These are phyloP conservation scores for Pristionchus fissidentatus DNA, from an alignment of 2,888 invertebrate genomes.

Conservation along the genomic window DNA sequence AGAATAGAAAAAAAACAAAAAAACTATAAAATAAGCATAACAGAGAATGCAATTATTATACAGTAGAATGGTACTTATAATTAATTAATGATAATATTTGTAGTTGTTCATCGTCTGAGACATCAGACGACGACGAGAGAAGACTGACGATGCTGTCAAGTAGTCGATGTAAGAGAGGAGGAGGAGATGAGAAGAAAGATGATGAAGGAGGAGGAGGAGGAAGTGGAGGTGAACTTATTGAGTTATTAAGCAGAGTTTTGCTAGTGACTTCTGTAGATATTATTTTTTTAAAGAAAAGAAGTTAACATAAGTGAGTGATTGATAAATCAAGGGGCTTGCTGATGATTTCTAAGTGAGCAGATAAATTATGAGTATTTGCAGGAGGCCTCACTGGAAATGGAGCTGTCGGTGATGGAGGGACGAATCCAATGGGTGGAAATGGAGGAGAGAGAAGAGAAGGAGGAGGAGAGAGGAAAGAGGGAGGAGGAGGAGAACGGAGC, in stretches of 20 bases:
- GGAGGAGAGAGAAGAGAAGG: not conserved
- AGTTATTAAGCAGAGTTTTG: too few relatives aligned
- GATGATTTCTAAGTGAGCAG: not conserved
- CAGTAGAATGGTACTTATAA: not conserved
- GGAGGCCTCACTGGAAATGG: conserved; percentile 25
- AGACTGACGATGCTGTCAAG: conserved; percentile 62
- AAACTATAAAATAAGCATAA: too few relatives aligned
- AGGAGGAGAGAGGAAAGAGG: conserved; percentile 16
- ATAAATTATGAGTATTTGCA: not conserved
- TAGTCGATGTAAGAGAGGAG: conserved; percentile 50
- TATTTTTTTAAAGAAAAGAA: too few relatives aligned
- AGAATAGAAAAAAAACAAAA: too few relatives aligned
- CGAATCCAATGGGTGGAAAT: not conserved
- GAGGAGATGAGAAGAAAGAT: conserved; percentile 53
- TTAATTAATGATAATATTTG: conserved; percentile 51
- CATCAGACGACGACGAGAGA: conserved; percentile 84
- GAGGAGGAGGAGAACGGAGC: conserved; percentile 9
- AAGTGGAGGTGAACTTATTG: conserved; percentile 16
- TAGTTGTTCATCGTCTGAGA: conserved; percentile 93
- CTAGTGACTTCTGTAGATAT: too few relatives aligned
- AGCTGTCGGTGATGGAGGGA: not conserved
- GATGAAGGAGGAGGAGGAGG: conserved; percentile 50
- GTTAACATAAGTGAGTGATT: too few relatives aligned
- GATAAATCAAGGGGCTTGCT: too few relatives aligned
- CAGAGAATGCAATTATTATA: too few relatives aligned